Evolutionary conservation across 2,888 invertebrate species (phyloP).

Genomic region (Branchellion lobata): DNA sequence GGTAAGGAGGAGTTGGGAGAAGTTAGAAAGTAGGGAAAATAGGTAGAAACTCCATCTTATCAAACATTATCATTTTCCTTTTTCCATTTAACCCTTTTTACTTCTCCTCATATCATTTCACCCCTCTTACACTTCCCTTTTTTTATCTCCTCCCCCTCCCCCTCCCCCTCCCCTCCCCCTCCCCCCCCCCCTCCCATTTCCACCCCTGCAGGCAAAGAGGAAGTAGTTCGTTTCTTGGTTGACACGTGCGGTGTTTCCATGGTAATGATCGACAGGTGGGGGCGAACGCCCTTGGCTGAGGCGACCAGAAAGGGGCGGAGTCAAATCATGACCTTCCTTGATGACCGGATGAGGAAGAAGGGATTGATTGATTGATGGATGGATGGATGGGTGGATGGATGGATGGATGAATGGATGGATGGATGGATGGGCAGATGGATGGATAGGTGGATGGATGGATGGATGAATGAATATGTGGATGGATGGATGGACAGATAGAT

Average conservation of each 20-base stretch:
- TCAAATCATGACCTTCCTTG: background rate
- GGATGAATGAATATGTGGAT: background rate
- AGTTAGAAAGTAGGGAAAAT: no score
- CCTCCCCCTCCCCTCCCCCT: no score
- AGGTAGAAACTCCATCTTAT: no score
- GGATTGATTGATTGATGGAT: background rate
- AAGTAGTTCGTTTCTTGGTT: slow-evolving; percentile 72
- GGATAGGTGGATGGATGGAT: background rate
- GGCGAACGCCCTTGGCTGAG: slow-evolving; percentile 84
- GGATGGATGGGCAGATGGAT: background rate
- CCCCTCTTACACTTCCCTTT: no score
- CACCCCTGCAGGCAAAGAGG: background rate
- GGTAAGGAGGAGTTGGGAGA: no score
- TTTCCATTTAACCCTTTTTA: no score
- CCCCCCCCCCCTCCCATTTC: background rate
- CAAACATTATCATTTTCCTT: no score
- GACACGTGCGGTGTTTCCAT: slow-evolving; percentile 80
- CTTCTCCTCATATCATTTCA: no score
- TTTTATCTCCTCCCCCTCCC: no score
- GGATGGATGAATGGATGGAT: background rate
- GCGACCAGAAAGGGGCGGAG: slow-evolving; percentile 63
- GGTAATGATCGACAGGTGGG: slow-evolving; percentile 82
- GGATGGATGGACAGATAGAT: background rate
- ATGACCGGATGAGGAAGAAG: background rate
- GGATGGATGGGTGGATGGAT: background rate